Evolutionary conservation across 2,113 vertebrate species (phyloP).

Genomic region (Phrynocephalus versicolor): DNA sequence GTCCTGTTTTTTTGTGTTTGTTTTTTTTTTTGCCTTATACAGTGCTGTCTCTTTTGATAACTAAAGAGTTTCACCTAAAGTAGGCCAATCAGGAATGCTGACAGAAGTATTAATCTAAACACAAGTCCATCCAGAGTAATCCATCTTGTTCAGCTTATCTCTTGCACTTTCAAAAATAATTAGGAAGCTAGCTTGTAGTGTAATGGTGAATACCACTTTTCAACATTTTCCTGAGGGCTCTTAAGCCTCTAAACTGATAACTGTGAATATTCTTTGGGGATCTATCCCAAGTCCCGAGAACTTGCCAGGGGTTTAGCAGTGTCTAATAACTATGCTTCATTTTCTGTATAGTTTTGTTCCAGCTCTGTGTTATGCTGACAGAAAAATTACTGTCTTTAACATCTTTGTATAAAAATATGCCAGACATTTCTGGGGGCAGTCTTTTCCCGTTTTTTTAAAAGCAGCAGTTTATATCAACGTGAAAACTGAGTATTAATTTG

Average conservation of each 20-base stretch:
- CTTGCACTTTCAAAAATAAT: not conserved
- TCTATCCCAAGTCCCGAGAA: not conserved
- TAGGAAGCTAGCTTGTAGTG: slow-evolving; percentile 5
- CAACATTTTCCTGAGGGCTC: not conserved
- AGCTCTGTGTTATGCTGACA: not conserved
- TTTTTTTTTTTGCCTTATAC: no score
- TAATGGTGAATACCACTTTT: not conserved
- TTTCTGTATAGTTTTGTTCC: not conserved
- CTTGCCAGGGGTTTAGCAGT: not conserved
- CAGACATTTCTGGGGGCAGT: no score
- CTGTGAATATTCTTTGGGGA: not conserved
- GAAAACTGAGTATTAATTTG: no score
- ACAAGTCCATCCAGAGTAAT: no score
- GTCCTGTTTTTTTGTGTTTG: no score
- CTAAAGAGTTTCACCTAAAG: no score
- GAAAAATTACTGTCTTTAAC: not conserved
- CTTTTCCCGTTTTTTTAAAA: no score
- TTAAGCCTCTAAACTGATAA: not conserved
- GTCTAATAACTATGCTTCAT: not conserved
- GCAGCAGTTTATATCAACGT: no score
- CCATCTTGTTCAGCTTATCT: not conserved
- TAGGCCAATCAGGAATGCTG: no score
- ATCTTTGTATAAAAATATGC: no score
- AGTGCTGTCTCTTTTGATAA: no score
- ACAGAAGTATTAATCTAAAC: no score